These are phyloP conservation scores for Silurus meridionalis DNA, from an alignment of 2,113 vertebrate species.

Conservation along the genomic window DNA sequence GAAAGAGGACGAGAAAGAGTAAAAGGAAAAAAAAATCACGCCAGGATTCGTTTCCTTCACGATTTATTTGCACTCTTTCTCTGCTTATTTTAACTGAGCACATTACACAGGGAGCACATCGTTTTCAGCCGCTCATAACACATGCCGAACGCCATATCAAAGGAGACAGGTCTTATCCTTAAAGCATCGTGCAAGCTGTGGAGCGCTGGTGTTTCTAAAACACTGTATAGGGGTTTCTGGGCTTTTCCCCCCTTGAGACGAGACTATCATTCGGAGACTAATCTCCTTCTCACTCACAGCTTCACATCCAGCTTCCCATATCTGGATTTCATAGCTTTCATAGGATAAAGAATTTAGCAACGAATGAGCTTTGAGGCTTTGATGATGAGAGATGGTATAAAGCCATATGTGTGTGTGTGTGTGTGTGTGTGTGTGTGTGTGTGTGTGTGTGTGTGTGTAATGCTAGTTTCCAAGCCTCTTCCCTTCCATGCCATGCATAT, in stretches of 20 bases:
- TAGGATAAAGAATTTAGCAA: conserved; percentile 60
- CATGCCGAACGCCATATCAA: conserved; percentile 60
- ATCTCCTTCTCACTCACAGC: conserved; percentile 67
- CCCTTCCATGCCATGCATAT: conserved; percentile 21
- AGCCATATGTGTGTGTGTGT: conserved; percentile 7
- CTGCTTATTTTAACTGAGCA: conserved; percentile 33
- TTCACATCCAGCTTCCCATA: conserved; percentile 65
- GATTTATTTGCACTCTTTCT: conserved; percentile 41
- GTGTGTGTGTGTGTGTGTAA: conserved; percentile 10
- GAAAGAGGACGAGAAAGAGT: neutral
- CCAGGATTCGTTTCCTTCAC: conserved; percentile 20
- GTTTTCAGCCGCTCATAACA: conserved; percentile 36
- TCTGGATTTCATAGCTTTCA: conserved; percentile 66
- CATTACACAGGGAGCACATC: conserved; percentile 37
- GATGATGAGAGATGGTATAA: conserved; percentile 55
- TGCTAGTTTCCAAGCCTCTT: neutral
- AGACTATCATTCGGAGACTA: conserved; percentile 57
- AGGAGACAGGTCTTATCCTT: conserved; percentile 60
- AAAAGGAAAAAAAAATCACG: neutral
- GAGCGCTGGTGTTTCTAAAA: conserved; percentile 39
- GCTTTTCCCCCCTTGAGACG: conserved; percentile 21
- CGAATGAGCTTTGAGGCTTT: conserved; percentile 56
- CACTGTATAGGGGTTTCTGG: conserved; percentile 5
- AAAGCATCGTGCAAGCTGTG: conserved; percentile 56
- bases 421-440: conserved; percentile 21